Conservation (phyloP, 2,888 invertebrate genomes). For the Spisula solida region DNA sequence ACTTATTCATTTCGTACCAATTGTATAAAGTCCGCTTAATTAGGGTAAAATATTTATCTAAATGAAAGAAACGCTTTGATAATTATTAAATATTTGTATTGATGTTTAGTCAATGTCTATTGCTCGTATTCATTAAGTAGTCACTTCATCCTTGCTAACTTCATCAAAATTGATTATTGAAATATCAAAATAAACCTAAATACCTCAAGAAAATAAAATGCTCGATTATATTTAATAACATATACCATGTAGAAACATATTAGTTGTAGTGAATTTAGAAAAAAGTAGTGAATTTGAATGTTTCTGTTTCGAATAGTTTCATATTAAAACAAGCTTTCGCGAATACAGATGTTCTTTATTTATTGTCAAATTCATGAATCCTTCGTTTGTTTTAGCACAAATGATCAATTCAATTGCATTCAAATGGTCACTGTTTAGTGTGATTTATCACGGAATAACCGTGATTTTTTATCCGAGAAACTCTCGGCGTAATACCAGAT, state of each 20-base stretch:
- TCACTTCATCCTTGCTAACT: background rate
- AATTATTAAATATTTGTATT: background rate
- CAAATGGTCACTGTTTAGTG: too few species aligned
- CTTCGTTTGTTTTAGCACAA: too few species aligned
- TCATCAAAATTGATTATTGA: background rate
- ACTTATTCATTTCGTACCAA: background rate
- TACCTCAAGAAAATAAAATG: constrained; percentile 15
- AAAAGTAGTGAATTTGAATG: background rate
- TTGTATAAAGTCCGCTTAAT: background rate
- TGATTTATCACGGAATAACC: too few species aligned
- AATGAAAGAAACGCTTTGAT: background rate
- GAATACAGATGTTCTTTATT: background rate
- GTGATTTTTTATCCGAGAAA: too few species aligned
- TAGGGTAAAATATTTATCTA: background rate
- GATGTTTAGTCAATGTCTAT: background rate
- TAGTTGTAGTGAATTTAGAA: background rate
- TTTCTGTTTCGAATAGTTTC: background rate
- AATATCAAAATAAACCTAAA: constrained; percentile 16
- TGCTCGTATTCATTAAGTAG: background rate
- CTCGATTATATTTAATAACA: background rate
- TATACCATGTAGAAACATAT: background rate
- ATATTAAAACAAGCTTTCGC: background rate
- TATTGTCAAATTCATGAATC: background rate
- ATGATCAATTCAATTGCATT: too few species aligned
- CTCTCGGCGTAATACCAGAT: too few species aligned